Evolutionary conservation across 2,888 invertebrate species (phyloP).

Genomic region (Monochamus alternatus): DNA sequence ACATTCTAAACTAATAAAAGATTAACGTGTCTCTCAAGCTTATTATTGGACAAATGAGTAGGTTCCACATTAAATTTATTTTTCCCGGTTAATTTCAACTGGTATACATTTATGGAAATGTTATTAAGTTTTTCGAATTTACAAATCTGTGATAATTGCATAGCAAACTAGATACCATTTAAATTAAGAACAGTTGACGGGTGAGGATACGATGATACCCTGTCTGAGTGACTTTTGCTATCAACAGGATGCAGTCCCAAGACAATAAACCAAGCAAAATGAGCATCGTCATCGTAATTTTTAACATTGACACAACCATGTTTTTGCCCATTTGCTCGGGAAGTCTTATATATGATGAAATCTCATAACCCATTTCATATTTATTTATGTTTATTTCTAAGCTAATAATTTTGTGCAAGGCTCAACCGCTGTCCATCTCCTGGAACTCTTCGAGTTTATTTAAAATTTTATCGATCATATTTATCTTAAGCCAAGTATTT

Average conservation of each 20-base stretch:
- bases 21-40: neutral
- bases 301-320: neutral
- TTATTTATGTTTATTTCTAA: conserved; percentile 14
- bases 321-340: conserved; percentile 50
- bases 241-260: too few species aligned
- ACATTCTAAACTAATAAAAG: neutral
- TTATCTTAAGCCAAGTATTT: neutral
- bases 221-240: neutral
- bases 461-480: neutral
- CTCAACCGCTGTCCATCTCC: neutral
- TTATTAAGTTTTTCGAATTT: neutral
- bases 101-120: neutral
- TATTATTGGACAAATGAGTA: neutral
- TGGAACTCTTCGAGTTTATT: neutral
- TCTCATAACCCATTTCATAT: conserved; percentile 29
- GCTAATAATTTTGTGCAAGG: neutral
- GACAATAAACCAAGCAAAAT: neutral
- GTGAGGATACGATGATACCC: neutral
- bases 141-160: neutral
- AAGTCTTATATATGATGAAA: conserved; percentile 52
- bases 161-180: neutral
- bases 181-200: neutral
- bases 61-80: neutral
- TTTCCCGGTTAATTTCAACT: neutral
- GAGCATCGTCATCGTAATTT: neutral